Conservation (phyloP, 2,888 invertebrate species). For the Brachylomia viminalis region DNA sequence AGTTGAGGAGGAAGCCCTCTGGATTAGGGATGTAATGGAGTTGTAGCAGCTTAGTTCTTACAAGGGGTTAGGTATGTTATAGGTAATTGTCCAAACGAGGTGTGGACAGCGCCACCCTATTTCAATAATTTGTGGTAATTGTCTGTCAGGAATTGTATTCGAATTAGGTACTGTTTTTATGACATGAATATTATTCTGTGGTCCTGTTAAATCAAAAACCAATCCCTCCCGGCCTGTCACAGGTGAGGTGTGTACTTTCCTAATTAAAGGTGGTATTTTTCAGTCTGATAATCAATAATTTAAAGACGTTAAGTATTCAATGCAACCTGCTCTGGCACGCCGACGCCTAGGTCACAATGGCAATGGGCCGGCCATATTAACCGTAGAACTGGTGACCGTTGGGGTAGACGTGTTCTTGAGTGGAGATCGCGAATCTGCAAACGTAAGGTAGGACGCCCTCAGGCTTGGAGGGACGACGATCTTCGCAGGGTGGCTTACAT, state of each 20-base stretch:
- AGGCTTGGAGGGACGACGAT: no score
- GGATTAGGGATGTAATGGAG: not conserved
- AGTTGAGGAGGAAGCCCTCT: constrained; percentile 2
- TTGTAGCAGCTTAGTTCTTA: not conserved
- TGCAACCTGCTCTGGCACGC: no score
- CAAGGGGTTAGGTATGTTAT: not conserved
- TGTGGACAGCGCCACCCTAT: no score
- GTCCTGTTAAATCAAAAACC: not conserved
- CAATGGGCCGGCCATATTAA: no score
- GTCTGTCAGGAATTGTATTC: not conserved
- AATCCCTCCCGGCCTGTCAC: not conserved
- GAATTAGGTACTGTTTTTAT: not conserved
- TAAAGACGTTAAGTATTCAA: not conserved
- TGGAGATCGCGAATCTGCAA: no score
- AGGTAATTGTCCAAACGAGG: not conserved
- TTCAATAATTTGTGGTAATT: not conserved
- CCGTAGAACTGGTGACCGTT: no score
- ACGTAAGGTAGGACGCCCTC: no score
- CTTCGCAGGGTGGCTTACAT: no score
- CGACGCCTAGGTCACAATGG: no score
- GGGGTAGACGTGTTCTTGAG: no score
- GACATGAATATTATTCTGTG: not conserved
- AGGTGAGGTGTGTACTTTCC: not conserved
- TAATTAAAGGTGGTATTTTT: not conserved
- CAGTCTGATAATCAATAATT: not conserved